Base-by-base conservation (phyloP, 2,888 invertebrate species). In the Sthenelais limicola region DNA sequence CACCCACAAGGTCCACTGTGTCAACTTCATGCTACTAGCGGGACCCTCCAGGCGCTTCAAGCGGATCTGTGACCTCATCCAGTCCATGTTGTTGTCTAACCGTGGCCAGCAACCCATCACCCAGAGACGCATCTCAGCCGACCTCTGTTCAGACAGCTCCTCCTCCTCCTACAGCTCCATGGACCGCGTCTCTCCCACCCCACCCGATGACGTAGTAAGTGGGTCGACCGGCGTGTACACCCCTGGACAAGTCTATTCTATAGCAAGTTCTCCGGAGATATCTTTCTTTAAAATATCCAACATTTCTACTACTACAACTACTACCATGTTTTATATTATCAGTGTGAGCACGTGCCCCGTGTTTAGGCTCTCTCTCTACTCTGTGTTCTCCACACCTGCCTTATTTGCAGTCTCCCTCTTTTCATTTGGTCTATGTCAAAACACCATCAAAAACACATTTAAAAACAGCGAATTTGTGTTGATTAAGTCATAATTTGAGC, bases 61-160 rank as follows among this genome's bases (percentile, higher is more conserved):
- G 71, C 91, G 97, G 82, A 95, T 98, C 79, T 97, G 97, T 89
- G 98, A 98, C 87, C 96, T 97, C 89, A 95, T 98, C 79, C 97
- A 98, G 78, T 82, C 84, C 28, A 76, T 86, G 71, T 83, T 87
- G 80, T 75, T 85, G 71, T 81, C 85, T 30, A 84, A 82, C 66
- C 81, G 86, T 26, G 83, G 83, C 28, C 83, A 83, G 56, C 79
- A 80, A 24, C 78, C 82, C 21, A 62, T 62, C 62, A 82, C 82
- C 74, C 82, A 82, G 68, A 80, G 85, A 4, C 83, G 85, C 70
- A 86, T 86, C 74, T 85, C 85, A 75, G 83, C 85, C n/a, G 86
- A 87, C 51, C 73, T 80, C n/a, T 72, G 73, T 67, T 78, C 77
- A 49, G 80, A 78, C 74, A 73, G 72, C 38, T 74, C 74, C 32